Conservation (phyloP, 2,113 vertebrate species). For the Cervus canadensis region DNA sequence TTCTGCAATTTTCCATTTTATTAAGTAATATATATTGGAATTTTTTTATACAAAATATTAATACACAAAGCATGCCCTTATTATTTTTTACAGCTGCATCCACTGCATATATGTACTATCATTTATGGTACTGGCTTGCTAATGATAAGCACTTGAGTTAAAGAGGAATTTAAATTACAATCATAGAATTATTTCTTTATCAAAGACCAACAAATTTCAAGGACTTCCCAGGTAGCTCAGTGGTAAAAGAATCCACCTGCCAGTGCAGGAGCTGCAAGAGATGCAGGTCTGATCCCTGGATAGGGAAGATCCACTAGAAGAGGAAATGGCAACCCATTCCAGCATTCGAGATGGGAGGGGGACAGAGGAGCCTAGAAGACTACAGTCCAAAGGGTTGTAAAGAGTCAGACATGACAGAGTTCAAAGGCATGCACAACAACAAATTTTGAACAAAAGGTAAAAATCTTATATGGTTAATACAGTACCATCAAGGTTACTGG, state of each 20-base stretch:
- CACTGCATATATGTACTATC: neutral
- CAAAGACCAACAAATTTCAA: neutral
- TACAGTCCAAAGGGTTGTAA: neutral
- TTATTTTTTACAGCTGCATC: conserved; percentile 11
- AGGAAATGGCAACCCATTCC: neutral
- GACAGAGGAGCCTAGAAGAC: neutral
- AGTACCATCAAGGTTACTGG: neutral
- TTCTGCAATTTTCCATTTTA: neutral
- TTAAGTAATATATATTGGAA: neutral
- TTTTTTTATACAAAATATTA: neutral
- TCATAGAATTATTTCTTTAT: neutral
- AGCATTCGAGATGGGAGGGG: neutral
- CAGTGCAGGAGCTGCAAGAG: neutral
- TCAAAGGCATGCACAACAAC: neutral
- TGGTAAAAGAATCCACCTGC: neutral
- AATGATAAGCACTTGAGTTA: neutral
- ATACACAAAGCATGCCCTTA: neutral
- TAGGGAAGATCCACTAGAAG: neutral
- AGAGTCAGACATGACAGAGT: neutral
- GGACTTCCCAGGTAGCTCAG: neutral
- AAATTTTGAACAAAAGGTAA: neutral
- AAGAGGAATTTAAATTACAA: conserved; percentile 1
- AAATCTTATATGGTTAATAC: neutral
- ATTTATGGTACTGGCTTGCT: neutral
- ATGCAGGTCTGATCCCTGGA: neutral